Conservation (phyloP, 2,888 invertebrate species). For the Acanthoscelides obtectus region DNA sequence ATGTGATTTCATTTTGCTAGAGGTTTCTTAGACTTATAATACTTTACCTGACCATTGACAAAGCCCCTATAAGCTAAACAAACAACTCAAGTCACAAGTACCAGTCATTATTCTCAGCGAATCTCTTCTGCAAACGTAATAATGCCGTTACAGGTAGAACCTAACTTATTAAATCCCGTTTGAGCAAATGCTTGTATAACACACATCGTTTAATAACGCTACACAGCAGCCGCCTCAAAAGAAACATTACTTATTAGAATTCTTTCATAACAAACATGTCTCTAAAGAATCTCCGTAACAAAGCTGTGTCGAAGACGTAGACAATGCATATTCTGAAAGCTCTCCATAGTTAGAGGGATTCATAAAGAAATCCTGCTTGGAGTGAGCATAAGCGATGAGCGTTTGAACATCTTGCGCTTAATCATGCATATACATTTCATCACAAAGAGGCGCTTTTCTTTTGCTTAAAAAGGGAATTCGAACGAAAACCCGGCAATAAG, state of each 20-base stretch:
- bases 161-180: neutral
- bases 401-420: constrained; percentile 23
- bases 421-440: constrained; percentile 27
- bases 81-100: no score
- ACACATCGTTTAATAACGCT: neutral
- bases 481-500: constrained; percentile 15
- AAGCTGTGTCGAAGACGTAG: neutral
- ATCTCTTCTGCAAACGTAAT: no score
- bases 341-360: constrained; percentile 6
- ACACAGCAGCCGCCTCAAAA: neutral
- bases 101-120: no score
- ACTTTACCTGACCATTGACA: no score
- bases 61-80: no score
- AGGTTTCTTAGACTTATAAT: no score
- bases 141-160: no score
- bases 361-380: constrained; percentile 9
- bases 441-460: constrained; percentile 24
- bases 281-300: neutral
- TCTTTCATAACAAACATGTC: neutral
- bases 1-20: no score
- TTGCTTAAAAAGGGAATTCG: constrained; percentile 23
- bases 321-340: constrained; percentile 1
- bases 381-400: constrained; percentile 11
- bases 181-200: neutral
- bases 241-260: neutral